Conservation (phyloP, 2,888 invertebrate species). For the Leptopilina drosophilae region DNA sequence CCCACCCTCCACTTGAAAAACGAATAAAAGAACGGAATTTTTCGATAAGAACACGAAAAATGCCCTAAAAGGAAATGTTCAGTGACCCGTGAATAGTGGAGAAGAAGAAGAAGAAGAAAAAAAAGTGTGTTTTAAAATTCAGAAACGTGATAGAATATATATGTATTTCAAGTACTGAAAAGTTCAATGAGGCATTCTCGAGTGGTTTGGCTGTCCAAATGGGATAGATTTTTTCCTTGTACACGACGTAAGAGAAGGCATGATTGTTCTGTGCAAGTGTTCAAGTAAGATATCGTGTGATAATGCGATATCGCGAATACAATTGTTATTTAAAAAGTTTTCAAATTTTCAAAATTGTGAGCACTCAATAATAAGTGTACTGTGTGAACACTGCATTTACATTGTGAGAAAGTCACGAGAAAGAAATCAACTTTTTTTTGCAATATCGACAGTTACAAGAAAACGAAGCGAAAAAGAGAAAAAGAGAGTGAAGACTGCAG, state of each 20-base stretch:
- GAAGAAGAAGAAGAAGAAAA: neutral
- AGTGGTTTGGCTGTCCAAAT: conserved; percentile 22
- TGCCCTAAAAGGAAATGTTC: too few relatives aligned
- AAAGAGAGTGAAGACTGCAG: conserved; percentile 13
- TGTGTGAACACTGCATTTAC: conserved; percentile 31
- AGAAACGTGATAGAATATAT: neutral
- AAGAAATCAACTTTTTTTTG: conserved; percentile 19
- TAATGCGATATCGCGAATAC: conserved; percentile 12
- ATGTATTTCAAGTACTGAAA: neutral
- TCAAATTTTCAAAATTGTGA: conserved; percentile 14
- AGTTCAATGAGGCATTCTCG: conserved; percentile 38
- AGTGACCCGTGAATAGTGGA: neutral
- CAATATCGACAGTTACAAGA: neutral
- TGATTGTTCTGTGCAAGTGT: conserved; percentile 35
- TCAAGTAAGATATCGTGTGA: conserved; percentile 14
- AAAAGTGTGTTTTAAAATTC: neutral
- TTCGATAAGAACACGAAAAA: too few relatives aligned
- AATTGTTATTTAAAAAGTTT: neutral
- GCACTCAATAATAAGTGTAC: neutral
- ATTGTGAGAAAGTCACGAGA: conserved; percentile 29
- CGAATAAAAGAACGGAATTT: too few relatives aligned
- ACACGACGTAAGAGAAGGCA: conserved; percentile 31
- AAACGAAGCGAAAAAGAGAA: conserved; percentile 4
- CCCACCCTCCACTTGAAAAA: too few relatives aligned
- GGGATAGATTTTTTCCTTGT: conserved; percentile 38